Conservation (phyloP, 2,797 vertebrate species). For the Melanotaenia boesemani region DNA sequence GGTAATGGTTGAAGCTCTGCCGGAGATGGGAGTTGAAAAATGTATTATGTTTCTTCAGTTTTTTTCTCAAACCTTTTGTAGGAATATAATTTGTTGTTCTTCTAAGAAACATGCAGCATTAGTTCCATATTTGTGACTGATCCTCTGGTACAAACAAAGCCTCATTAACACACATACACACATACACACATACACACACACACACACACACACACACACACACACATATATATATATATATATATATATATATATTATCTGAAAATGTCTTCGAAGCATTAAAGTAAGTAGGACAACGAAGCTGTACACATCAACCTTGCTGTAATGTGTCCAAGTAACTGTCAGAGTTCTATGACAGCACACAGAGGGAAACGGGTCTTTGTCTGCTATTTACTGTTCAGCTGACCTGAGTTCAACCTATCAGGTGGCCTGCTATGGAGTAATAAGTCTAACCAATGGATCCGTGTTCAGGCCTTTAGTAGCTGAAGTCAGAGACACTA, state of each 20-base stretch:
- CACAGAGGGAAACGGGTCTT: conserved; percentile 50
- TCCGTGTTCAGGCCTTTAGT: conserved; percentile 66
- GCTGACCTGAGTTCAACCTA: conserved; percentile 67
- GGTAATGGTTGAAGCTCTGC: too few relatives aligned
- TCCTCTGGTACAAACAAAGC: not conserved
- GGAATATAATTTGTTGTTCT: not conserved
- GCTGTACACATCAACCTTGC: conserved; percentile 1
- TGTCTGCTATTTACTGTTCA: conserved; percentile 55
- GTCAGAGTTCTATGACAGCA: conserved; percentile 52
- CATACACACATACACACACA: too few relatives aligned
- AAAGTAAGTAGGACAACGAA: conserved; percentile 11
- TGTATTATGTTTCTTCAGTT: too few relatives aligned
- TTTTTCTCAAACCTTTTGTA: too few relatives aligned
- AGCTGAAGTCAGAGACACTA: conserved; percentile 67
- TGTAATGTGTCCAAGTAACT: conserved; percentile 47
- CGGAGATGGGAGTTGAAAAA: too few relatives aligned
- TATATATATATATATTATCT: not conserved
- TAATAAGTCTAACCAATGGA: conserved; percentile 65
- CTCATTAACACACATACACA: too few relatives aligned
- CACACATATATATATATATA: too few relatives aligned
- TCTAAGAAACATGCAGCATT: not conserved
- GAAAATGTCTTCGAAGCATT: not conserved
- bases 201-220: too few relatives aligned
- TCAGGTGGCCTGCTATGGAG: conserved; percentile 58
- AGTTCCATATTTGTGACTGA: not conserved